Conservation (phyloP, 2,113 vertebrate genomes). For the Hystrix cristata region DNA sequence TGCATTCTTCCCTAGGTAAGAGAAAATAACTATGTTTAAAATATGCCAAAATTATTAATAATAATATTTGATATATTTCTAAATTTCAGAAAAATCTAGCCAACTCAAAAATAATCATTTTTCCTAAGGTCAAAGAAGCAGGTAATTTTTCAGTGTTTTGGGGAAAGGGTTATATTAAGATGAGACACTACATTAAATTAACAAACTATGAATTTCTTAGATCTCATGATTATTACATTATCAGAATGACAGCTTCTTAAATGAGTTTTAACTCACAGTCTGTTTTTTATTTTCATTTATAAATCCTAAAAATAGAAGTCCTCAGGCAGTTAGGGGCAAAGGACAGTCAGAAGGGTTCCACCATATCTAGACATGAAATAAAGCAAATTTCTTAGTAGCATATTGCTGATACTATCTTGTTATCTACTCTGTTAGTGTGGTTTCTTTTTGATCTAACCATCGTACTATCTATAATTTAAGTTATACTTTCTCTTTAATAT, state of each 20-base stretch:
- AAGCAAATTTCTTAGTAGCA: not conserved
- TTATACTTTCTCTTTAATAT: not conserved
- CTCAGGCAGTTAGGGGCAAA: not conserved
- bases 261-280: slow-evolving; percentile 39
- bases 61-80: slow-evolving; percentile 13
- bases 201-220: not conserved
- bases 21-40: not conserved
- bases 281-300: slow-evolving; percentile 47
- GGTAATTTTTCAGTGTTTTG: slow-evolving; percentile 27
- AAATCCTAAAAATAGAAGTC: slow-evolving; percentile 25
- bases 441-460: not conserved
- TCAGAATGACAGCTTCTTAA: slow-evolving; percentile 4
- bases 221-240: slow-evolving; percentile 13
- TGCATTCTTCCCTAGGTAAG: not conserved
- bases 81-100: not conserved
- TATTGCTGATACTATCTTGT: not conserved
- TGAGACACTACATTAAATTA: slow-evolving; percentile 47
- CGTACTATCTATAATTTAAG: not conserved
- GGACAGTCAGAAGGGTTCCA: not conserved
- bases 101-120: not conserved
- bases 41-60: not conserved
- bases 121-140: slow-evolving; percentile 44
- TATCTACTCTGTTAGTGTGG: not conserved
- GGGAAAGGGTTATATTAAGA: not conserved
- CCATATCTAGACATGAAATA: not conserved